These are phyloP conservation scores for Heptranchias perlo DNA, from an alignment of 2,113 vertebrate genomes.

Conservation along the genomic window DNA sequence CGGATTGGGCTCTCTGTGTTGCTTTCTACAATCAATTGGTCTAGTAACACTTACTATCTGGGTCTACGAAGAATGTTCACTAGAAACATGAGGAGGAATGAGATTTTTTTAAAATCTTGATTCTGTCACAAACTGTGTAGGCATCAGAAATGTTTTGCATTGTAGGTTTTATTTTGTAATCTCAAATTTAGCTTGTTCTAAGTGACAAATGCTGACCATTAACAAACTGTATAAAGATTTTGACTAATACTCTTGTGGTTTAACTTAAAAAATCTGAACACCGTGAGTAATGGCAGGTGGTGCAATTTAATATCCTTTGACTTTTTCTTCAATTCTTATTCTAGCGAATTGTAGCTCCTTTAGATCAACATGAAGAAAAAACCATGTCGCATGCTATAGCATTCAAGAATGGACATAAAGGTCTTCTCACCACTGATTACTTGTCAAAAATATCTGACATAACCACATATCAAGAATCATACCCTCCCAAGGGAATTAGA, in stretches of 20 bases:
- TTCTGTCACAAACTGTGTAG: not conserved
- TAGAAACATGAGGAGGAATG: not conserved
- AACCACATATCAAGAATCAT: not conserved
- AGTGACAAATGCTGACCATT: not conserved
- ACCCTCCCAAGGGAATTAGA: not conserved
- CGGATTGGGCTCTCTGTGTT: not conserved
- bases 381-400: not conserved
- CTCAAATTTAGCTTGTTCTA: not conserved
- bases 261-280: no score
- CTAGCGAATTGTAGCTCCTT: not conserved
- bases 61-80: not conserved
- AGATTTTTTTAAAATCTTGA: not conserved
- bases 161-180: not conserved
- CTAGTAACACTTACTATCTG: not conserved
- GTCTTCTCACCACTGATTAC: not conserved
- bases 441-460: not conserved
- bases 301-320: not conserved
- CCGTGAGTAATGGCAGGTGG: no score
- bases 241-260: not conserved
- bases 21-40: not conserved
- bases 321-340: not conserved
- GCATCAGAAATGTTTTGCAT: not conserved
- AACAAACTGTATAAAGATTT: not conserved
- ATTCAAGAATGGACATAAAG: conserved; percentile 26
- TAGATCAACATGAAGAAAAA: not conserved